Conservation (phyloP, 2,888 invertebrate genomes). For the Polymixis lichenea region DNA sequence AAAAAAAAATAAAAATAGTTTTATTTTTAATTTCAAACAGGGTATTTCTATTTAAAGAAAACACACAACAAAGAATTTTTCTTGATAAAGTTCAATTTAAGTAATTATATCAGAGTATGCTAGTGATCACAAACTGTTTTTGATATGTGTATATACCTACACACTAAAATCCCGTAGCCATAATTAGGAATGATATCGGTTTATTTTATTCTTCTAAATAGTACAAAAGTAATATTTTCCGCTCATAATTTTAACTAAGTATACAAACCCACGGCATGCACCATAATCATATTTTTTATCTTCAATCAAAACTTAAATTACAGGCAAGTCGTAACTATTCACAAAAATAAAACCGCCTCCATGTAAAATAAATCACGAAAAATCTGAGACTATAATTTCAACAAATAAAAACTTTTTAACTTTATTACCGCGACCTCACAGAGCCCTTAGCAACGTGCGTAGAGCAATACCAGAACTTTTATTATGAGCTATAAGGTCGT, state of each 20-base stretch:
- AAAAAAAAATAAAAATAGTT: too few relatives aligned
- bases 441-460: slow-evolving; percentile 6
- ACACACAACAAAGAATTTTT: too few relatives aligned
- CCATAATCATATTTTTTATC: slow-evolving; percentile 17
- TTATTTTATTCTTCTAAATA: not conserved
- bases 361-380: slow-evolving; percentile 32
- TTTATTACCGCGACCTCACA: slow-evolving; percentile 20
- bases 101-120: too few relatives aligned
- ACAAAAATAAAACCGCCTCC: slow-evolving; percentile 12
- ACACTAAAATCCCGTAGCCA: too few relatives aligned
- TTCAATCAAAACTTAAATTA: slow-evolving; percentile 17
- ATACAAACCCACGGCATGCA: not conserved
- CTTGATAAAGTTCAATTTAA: too few relatives aligned
- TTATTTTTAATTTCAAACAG: too few relatives aligned
- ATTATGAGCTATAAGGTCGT: not conserved
- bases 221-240: not conserved
- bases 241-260: not conserved
- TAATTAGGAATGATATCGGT: not conserved
- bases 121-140: too few relatives aligned
- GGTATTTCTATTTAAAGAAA: too few relatives aligned
- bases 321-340: slow-evolving; percentile 12
- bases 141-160: too few relatives aligned
- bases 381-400: slow-evolving; percentile 35
- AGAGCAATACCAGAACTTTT: slow-evolving; percentile 3
- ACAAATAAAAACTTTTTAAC: slow-evolving; percentile 35